Evolutionary conservation across 2,113 vertebrate genomes (phyloP).

Genomic region (Alethe castanea): DNA sequence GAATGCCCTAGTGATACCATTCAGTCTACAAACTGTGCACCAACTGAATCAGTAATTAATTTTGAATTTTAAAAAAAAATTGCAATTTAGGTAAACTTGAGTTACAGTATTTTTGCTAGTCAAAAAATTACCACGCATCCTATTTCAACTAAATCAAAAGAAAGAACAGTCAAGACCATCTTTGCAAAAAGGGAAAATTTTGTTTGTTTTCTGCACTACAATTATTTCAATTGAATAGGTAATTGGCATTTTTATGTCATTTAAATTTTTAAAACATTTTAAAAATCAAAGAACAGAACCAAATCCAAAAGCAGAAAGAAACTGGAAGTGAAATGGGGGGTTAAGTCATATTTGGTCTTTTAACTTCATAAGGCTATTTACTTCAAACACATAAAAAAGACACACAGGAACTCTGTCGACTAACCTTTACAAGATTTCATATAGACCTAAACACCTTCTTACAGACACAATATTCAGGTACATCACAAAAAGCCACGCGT

Average conservation of each 20-base stretch:
- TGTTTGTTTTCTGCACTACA: neutral
- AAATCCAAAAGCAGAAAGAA: neutral
- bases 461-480: neutral
- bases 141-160: neutral
- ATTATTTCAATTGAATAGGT: neutral
- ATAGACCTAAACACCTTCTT: neutral
- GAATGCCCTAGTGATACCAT: neutral
- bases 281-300: neutral
- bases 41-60: neutral
- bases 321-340: neutral
- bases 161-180: neutral
- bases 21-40: neutral
- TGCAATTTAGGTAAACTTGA: neutral
- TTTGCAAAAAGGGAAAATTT: neutral
- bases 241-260: neutral
- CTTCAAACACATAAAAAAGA: rapidly evolving
- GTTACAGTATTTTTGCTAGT: neutral
- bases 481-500: neutral
- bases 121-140: neutral
- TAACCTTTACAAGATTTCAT: neutral
- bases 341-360: neutral
- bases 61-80: neutral
- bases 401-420: neutral
- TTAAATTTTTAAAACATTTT: neutral
- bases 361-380: neutral